Evolutionary conservation across 2,113 vertebrate species (phyloP).

Genomic region (Ammodytes dubius): DNA sequence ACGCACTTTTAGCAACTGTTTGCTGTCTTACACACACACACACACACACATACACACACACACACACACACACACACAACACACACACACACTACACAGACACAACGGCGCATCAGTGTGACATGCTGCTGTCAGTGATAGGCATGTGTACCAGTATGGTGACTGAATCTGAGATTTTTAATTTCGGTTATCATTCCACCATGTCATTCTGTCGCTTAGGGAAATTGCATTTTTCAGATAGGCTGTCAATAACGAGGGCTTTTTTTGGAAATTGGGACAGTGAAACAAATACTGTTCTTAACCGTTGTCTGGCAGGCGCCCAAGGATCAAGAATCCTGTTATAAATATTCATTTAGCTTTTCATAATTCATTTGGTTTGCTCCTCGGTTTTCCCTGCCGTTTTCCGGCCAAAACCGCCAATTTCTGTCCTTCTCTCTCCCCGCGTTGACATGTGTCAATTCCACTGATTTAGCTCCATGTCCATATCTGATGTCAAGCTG

Average conservation of each 20-base stretch:
- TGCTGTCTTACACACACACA: slow-evolving; percentile 5
- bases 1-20: slow-evolving; percentile 38
- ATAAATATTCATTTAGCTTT: slow-evolving; percentile 78
- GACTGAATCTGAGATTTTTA: slow-evolving; percentile 83
- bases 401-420: slow-evolving; percentile 28
- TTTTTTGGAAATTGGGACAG: slow-evolving; percentile 64
- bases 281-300: slow-evolving; percentile 79
- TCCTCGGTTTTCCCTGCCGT: slow-evolving; percentile 49
- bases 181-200: slow-evolving; percentile 84
- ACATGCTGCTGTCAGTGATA: slow-evolving; percentile 74
- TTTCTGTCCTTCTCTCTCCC: slow-evolving; percentile 46
- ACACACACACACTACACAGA: slow-evolving; percentile 36
- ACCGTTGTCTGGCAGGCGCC: slow-evolving; percentile 69
- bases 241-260: slow-evolving; percentile 76
- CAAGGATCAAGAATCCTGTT: slow-evolving; percentile 73
- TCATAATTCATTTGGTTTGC: slow-evolving; percentile 74
- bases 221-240: slow-evolving; percentile 83
- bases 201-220: slow-evolving; percentile 80
- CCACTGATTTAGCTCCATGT: slow-evolving; percentile 48
- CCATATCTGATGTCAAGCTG: slow-evolving; percentile 32
- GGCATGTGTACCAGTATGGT: slow-evolving; percentile 79
- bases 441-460: slow-evolving; percentile 68
- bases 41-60: slow-evolving; percentile 1
- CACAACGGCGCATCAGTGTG: slow-evolving; percentile 58
- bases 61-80: not conserved